Evolutionary conservation across 2,797 vertebrate species (phyloP).

Genomic region (Tadarida brasiliensis): DNA sequence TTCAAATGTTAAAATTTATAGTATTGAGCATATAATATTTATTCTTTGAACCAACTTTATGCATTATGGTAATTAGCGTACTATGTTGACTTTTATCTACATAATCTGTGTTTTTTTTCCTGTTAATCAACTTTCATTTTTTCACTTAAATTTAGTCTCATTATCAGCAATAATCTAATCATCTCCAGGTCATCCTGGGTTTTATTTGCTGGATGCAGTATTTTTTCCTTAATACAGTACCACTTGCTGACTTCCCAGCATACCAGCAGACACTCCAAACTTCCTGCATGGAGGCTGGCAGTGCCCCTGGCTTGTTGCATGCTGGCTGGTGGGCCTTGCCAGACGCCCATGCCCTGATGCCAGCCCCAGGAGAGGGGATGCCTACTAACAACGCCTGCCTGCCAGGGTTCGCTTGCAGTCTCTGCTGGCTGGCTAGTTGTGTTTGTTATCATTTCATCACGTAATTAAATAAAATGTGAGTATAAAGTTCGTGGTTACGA

Average conservation of each 20-base stretch:
- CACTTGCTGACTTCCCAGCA: neutral
- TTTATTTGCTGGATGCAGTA: neutral
- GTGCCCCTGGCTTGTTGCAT: neutral
- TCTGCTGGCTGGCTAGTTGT: neutral
- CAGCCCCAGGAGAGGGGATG: accelerated
- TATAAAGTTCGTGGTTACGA: neutral
- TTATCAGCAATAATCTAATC: neutral
- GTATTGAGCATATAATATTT: neutral
- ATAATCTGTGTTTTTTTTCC: neutral
- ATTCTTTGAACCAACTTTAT: neutral
- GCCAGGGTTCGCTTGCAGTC: neutral
- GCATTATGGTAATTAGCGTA: neutral
- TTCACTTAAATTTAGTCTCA: neutral
- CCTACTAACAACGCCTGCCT: neutral
- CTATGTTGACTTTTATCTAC: neutral
- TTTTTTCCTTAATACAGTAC: neutral
- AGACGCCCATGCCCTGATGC: neutral
- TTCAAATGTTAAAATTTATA: neutral
- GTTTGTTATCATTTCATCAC: neutral
- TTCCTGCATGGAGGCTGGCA: neutral
- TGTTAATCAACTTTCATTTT: neutral
- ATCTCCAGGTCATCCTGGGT: neutral
- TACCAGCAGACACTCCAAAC: neutral
- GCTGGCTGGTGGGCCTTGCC: neutral
- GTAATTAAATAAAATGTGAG: neutral